These are phyloP conservation scores for Antechinus stuartii DNA, from an alignment of 2,113 vertebrate genomes.

Conservation along the genomic window DNA sequence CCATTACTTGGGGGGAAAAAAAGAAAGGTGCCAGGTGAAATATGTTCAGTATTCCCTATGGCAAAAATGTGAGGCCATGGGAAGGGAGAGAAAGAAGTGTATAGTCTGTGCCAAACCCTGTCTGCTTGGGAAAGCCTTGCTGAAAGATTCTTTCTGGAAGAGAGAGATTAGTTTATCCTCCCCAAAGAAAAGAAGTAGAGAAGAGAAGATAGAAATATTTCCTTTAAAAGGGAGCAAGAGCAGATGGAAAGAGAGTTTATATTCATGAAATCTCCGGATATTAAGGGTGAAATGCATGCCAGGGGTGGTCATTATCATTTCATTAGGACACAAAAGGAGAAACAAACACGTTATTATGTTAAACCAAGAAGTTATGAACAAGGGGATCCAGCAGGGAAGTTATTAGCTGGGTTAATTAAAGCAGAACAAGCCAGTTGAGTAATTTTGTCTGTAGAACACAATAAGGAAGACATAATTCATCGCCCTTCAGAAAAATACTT, in stretches of 20 bases:
- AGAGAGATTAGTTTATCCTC: slow-evolving; percentile 69
- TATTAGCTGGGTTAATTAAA: slow-evolving; percentile 83
- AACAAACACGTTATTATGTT: slow-evolving; percentile 80
- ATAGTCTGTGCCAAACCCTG: slow-evolving; percentile 59
- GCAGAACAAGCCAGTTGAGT: slow-evolving; percentile 76
- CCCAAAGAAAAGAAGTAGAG: slow-evolving; percentile 71
- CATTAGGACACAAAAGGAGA: slow-evolving; percentile 80
- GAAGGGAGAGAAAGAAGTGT: slow-evolving; percentile 42
- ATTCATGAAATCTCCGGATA: slow-evolving; percentile 82
- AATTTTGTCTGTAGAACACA: slow-evolving; percentile 73
- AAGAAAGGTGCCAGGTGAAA: slow-evolving; percentile 1
- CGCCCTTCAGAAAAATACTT: slow-evolving; percentile 62
- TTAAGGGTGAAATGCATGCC: slow-evolving; percentile 76
- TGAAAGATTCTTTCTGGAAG: slow-evolving; percentile 69
- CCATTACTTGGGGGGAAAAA: not conserved
- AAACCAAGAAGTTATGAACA: slow-evolving; percentile 80
- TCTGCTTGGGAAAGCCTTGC: slow-evolving; percentile 43
- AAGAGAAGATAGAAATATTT: slow-evolving; percentile 73
- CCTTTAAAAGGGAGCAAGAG: slow-evolving; percentile 77
- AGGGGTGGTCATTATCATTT: slow-evolving; percentile 80
- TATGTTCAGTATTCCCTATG: slow-evolving; percentile 23
- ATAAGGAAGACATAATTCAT: slow-evolving; percentile 75
- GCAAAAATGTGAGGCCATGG: slow-evolving; percentile 39
- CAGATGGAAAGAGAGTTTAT: slow-evolving; percentile 80
- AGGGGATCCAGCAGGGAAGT: slow-evolving; percentile 78